Evolutionary conservation across 1,140 invertebrate species (phyloP).

Genomic region (Daktulosphaira vitifoliae): DNA sequence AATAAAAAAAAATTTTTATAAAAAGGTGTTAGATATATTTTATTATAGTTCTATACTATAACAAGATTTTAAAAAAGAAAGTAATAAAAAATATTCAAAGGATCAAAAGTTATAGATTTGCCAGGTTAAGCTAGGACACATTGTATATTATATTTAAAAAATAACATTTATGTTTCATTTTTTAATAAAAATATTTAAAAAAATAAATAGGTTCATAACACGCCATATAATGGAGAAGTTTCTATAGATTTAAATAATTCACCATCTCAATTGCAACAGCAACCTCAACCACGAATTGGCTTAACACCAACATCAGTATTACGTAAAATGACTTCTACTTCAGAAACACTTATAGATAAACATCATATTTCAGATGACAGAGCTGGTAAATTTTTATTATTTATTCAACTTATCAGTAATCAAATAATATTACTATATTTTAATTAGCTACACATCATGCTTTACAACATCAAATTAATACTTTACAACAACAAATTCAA

Average conservation of each 20-base stretch:
- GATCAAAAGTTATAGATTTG: no score
- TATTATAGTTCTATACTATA: no score
- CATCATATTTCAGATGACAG: constrained; percentile 13
- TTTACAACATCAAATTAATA: constrained; percentile 19
- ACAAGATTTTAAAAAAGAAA: no score
- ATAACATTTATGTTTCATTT: no score
- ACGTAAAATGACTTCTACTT: constrained; percentile 38
- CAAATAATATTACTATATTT: no score
- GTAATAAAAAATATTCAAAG: no score
- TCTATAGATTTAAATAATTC: not conserved
- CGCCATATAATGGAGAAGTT: constrained; percentile 9
- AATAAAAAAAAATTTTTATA: not conserved
- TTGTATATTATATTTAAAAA: no score
- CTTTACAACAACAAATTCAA: constrained; percentile 37
- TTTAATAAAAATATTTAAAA: no score
- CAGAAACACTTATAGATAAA: constrained; percentile 41
- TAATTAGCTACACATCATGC: constrained; percentile 10
- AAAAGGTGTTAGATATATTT: no score
- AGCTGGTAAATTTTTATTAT: constrained; percentile 6
- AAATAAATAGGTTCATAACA: no score
- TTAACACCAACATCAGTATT: constrained; percentile 32
- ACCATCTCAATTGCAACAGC: not conserved
- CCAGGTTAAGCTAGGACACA: no score
- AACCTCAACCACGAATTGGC: constrained; percentile 24
- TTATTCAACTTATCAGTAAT: no score